Evolutionary conservation across 2,888 invertebrate species (phyloP).

Genomic region (Oegoconia quadripuncta): DNA sequence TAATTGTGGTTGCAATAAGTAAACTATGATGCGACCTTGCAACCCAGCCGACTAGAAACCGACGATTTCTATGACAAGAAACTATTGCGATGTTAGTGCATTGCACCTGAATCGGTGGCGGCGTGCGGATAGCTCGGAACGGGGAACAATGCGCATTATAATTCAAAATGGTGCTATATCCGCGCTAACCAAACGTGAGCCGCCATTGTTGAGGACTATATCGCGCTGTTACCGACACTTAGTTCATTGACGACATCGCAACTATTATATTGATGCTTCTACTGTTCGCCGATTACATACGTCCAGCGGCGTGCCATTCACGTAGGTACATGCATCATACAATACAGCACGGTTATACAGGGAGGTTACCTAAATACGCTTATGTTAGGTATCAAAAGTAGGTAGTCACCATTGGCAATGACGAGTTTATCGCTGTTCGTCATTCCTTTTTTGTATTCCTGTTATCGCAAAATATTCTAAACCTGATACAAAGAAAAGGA

Average conservation of each 20-base stretch:
- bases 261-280: too few relatives aligned
- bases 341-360: too few relatives aligned
- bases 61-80: conserved; percentile 70
- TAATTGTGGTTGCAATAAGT: conserved; percentile 29
- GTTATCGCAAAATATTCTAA: too few relatives aligned
- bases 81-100: conserved; percentile 68
- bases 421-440: too few relatives aligned
- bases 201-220: conserved; percentile 45
- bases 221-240: conserved; percentile 27
- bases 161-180: conserved; percentile 74
- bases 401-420: too few relatives aligned
- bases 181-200: conserved; percentile 66
- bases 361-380: too few relatives aligned
- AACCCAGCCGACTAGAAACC: conserved; percentile 46
- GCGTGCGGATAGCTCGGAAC: conserved; percentile 39
- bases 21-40: conserved; percentile 44
- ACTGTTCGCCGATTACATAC: too few relatives aligned
- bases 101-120: conserved; percentile 64
- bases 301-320: too few relatives aligned
- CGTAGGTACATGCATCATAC: too few relatives aligned
- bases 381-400: too few relatives aligned
- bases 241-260: conserved; percentile 38
- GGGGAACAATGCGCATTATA: conserved; percentile 75
- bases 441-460: too few relatives aligned
- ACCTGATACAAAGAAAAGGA: too few relatives aligned